phyloP scores from a whole-genome alignment of 2,888 invertebrate species.

The Zeuzera pyrina region DNA sequence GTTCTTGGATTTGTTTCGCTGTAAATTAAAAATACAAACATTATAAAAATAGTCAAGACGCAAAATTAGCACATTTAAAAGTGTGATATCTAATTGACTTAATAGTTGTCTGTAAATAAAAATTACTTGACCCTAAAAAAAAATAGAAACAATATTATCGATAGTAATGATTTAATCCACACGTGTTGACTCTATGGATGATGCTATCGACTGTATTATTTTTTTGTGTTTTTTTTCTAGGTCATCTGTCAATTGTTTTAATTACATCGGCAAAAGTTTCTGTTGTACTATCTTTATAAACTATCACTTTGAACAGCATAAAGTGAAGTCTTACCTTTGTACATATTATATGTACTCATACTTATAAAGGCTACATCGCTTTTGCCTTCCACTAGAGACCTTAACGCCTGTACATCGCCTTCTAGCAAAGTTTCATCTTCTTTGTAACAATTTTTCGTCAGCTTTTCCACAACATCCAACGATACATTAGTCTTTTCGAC shows the following conservation, averaged over 20 bases:
- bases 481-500: constrained; percentile 25
- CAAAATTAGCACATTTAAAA: too few species aligned
- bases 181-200: too few species aligned
- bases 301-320: neutral
- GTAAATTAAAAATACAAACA: constrained; percentile 20
- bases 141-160: too few species aligned
- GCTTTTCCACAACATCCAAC: constrained; percentile 21
- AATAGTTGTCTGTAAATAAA: too few species aligned
- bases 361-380: constrained; percentile 87
- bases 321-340: constrained; percentile 59
- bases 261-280: constrained; percentile 1
- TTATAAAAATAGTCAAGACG: too few species aligned
- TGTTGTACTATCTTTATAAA: neutral
- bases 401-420: constrained; percentile 77
- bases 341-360: constrained; percentile 73
- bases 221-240: neutral
- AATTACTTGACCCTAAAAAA: too few species aligned
- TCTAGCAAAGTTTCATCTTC: constrained; percentile 34
- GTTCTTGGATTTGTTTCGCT: constrained; percentile 49
- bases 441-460: constrained; percentile 41
- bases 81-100: too few species aligned
- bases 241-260: neutral
- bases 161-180: too few species aligned
- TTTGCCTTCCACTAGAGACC: constrained; percentile 76
- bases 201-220: too few species aligned